Evolutionary conservation across 2,113 vertebrate species (phyloP), one percentile per base, ranked within the genome.

Genomic region (Macaca nemestrina): DNA sequence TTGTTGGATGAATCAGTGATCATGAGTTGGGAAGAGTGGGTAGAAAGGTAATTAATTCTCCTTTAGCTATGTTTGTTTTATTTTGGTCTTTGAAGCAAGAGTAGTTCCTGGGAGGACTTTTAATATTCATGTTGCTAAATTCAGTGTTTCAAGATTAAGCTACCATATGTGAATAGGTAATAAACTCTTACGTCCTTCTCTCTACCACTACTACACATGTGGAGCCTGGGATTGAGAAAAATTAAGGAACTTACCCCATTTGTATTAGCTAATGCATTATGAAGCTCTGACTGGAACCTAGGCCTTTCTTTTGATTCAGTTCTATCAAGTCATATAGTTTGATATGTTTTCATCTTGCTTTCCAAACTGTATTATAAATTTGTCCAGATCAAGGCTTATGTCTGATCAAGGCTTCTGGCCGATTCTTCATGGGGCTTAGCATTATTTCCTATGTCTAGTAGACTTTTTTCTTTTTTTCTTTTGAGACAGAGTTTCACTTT

Each of bases 11-110:
- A 83, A 30, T 80, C 45, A n/a, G 40, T 61, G 27, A 32, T 88
- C 43, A 35, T 38, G 22, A 11, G 20, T 2, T 9, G 25, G 43
- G 23, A 64, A 32, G 61, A 64, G 18, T 0, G 3, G 13, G 9
- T 3, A 4, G 13, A 9, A 6, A 68, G 38, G 14, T 25, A 50
- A 12, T 61, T 78, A 50, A 67, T 87, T 94, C 12, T 97, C 57
- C 81, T 94, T 95, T 95, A 83, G 27, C 80, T 55, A 17, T 32
- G 13, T 93, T 88, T 83, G 7, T 95, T 82, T 93, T 76, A 25
- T 61, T 95, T 96, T 73, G 75, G 68, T 88, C 57, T 95, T 96
- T 52, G 72, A 87, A 67, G 35, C 70, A 80, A 94, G 32, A 78
- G 13, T 38, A 43, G 38, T 78, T 94, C 7, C n/a, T 3, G 52